Percentiles rank a stretch among this genome's conserved stretches.
Evolutionary conservation across 2,113 vertebrate genomes (phyloP).

Genomic region (Orcinus orca): DNA sequence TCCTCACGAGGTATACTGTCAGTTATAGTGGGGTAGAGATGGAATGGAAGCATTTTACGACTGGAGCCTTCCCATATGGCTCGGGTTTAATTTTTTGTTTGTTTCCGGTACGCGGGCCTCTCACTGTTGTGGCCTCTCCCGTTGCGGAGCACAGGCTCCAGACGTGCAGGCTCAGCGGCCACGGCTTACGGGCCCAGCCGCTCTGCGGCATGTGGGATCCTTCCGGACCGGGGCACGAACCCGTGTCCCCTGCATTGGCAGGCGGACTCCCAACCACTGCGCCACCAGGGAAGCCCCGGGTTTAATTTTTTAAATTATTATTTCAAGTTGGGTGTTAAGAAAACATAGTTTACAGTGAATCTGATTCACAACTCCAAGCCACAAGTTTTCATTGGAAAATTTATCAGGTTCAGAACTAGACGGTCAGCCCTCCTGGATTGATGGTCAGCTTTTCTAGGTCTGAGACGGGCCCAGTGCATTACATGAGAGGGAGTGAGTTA

Average conservation of each 20-base stretch:
- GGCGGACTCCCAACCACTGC: too few species aligned
- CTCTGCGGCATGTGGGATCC: accelerated
- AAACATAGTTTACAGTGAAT: not conserved
- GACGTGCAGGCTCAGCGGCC: too few species aligned
- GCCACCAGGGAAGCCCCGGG: too few species aligned
- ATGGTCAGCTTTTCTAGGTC: not conserved
- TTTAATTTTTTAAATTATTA: not conserved
- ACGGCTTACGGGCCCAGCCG: too few species aligned
- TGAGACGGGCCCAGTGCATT: accelerated
- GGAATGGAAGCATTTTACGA: not conserved
- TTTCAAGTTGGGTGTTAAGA: not conserved
- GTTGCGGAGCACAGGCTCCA: too few species aligned
- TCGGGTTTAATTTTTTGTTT: not conserved
- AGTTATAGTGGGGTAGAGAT: accelerated
- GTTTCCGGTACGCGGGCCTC: too few species aligned
- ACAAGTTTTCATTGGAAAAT: not conserved
- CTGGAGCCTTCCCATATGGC: not conserved
- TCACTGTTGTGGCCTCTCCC: too few species aligned
- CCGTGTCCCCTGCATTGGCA: too few species aligned
- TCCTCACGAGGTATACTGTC: not conserved
- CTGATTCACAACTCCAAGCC: not conserved
- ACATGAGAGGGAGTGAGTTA: accelerated
- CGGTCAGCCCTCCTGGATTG: accelerated
- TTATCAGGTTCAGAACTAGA: not conserved
- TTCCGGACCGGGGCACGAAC: too few species aligned